These are phyloP conservation scores for Cyanoramphus novaezelandiae DNA, from an alignment of 2,113 vertebrate species.

Conservation along the genomic window DNA sequence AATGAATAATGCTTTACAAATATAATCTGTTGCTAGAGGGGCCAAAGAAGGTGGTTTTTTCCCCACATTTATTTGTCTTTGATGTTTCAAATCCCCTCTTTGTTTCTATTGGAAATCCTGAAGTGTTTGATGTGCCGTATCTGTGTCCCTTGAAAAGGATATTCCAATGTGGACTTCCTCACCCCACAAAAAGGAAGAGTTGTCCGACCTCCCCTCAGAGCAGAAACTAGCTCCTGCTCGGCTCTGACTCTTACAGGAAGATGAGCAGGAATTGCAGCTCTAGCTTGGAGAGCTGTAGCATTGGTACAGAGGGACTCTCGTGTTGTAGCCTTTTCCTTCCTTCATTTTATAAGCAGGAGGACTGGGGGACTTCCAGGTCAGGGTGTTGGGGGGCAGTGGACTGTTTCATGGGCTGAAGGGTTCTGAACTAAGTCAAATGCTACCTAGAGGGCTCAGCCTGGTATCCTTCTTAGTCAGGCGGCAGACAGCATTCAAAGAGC, in stretches of 20 bases:
- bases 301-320: not conserved
- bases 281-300: not conserved
- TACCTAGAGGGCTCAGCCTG: not conserved
- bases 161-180: constrained; percentile 5
- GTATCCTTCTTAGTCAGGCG: not conserved
- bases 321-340: not conserved
- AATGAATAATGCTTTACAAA: constrained; percentile 40
- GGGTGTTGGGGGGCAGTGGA: not conserved
- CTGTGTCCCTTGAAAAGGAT: constrained; percentile 28
- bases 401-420: not conserved
- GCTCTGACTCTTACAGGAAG: not conserved
- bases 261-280: not conserved
- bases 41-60: not conserved
- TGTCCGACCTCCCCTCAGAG: not conserved
- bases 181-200: not conserved
- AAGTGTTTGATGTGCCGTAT: constrained; percentile 36
- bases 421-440: not conserved
- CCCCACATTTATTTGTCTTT: constrained; percentile 28
- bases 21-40: constrained; percentile 44
- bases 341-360: not conserved
- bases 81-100: constrained; percentile 53
- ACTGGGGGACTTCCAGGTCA: not conserved
- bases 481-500: not conserved
- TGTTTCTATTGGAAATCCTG: not conserved
- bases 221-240: not conserved